Base-by-base conservation (phyloP, 2,113 vertebrate genomes). In the Poecilia latipinna region DNA sequence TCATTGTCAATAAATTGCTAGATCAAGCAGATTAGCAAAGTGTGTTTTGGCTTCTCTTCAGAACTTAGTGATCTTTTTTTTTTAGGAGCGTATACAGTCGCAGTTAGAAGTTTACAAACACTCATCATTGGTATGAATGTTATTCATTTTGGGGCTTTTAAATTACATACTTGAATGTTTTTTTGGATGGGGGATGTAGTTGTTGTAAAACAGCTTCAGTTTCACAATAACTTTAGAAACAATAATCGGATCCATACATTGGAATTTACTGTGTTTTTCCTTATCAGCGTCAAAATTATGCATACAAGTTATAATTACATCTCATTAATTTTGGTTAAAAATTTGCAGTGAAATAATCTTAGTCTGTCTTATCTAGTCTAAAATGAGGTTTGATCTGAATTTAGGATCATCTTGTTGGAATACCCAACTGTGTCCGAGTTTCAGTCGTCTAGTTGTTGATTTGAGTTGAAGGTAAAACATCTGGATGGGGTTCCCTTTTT, bases 1-100 rank as follows among this genome's bases (percentile, higher is more conserved):
- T 90, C 87, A 90, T 88, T 67, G 82, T 90, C 90, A 86, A 91
- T 94, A 93, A 94, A 94, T 90, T 90, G 89, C 82, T 31, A 89
- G 89, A 92, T 94, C 90, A 92, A 90, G 89, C 83, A 92, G 91
- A 92, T 94, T 92, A 88, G 89, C 90, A 88, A 81, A 92, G 91
- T 94, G 87, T 92, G 87, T 92, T 93, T 93, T 94, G 90, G 89
- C 85, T 87, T 83, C 89, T 90, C 90, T 91, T 89, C 87, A 90
- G 89, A 89, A 85, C 86, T 80, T 83, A 64, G 35, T 15, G 67
- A 84, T 80, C 80, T 68, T 35, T 76, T 68, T 35, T 76, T 37
- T 37, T 61, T 74, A 61, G 72, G 71, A 76, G 61, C 61, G 37
- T 72, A 74, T 66, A 39, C 24, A 24, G 66, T 10, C 15, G 0